Percentiles rank a stretch among this genome's conserved stretches.
Conservation (phyloP, 1,140 invertebrate genomes). For the Heliconius himera region DNA sequence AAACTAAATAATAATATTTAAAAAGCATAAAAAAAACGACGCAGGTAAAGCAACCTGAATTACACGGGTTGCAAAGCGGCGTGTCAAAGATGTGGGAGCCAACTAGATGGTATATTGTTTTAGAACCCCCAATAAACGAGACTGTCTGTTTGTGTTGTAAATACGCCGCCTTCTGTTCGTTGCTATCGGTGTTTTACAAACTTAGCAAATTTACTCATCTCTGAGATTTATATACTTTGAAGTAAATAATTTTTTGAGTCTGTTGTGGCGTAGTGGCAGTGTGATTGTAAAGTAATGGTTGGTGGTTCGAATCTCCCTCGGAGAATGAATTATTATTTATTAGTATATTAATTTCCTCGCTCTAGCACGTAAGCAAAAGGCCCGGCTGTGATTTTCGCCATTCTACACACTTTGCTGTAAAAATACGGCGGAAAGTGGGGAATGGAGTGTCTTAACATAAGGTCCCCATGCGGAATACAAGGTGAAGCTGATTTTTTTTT, state of each 20-base stretch:
- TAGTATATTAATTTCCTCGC: no score
- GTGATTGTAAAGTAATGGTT: no score
- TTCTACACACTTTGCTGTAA: no score
- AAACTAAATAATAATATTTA: constrained; percentile 14
- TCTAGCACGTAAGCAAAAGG: no score
- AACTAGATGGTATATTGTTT: constrained; percentile 66
- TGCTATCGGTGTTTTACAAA: not conserved
- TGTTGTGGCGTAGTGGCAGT: no score
- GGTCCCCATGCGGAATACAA: no score
- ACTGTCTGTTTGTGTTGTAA: constrained; percentile 54
- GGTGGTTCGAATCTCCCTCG: no score
- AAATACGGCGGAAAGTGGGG: no score
- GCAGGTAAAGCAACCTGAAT: constrained; percentile 49
- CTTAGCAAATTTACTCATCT: not conserved
- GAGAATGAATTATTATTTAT: no score
- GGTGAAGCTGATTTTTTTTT: no score
- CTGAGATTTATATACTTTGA: not conserved
- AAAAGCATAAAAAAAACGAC: constrained; percentile 31
- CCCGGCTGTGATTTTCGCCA: no score
- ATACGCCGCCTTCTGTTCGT: constrained; percentile 57
- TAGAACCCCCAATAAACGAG: constrained; percentile 53
- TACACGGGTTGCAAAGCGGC: constrained; percentile 20
- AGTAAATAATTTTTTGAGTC: not conserved
- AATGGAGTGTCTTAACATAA: no score
- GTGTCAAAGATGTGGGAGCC: constrained; percentile 32